These are phyloP conservation scores for Archips xylosteana DNA, from an alignment of 2,888 invertebrate genomes.

Conservation along the genomic window DNA sequence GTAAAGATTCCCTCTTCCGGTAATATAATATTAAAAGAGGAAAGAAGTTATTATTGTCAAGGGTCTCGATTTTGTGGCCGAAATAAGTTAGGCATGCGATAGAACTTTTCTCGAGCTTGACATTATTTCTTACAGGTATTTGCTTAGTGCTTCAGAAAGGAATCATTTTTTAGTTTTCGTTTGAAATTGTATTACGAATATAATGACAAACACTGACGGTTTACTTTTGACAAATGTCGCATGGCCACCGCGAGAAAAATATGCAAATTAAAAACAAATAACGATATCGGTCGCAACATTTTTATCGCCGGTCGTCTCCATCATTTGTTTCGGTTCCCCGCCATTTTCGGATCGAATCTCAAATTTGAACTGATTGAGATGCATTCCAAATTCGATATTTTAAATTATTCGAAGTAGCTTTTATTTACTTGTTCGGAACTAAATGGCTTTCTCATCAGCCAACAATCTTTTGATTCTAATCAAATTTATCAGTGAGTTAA, in stretches of 20 bases:
- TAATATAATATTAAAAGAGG: conserved; percentile 40
- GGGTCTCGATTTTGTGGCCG: conserved; percentile 25
- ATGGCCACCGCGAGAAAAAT: conserved; percentile 42
- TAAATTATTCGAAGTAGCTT: conserved; percentile 16
- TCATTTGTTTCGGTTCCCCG: conserved; percentile 45
- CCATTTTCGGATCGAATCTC: conserved; percentile 30
- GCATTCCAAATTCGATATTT: conserved; percentile 31
- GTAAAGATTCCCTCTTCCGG: conserved; percentile 35
- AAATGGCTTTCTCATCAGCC: conserved; percentile 26
- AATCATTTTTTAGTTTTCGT: neutral
- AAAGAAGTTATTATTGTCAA: conserved; percentile 35
- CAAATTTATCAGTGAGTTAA: conserved; percentile 31
- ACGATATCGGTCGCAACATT: conserved; percentile 49
- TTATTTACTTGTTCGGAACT: neutral
- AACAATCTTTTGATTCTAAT: conserved; percentile 29
- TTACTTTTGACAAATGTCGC: conserved; percentile 29
- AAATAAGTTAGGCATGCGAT: conserved; percentile 16
- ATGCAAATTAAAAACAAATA: conserved; percentile 58
- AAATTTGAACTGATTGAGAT: conserved; percentile 42
- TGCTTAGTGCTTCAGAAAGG: conserved; percentile 2
- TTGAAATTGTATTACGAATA: neutral
- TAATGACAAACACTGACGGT: neutral
- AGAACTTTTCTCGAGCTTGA: neutral
- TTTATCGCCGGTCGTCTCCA: conserved; percentile 57
- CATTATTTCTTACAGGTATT: conserved; percentile 1